These are phyloP conservation scores for Pseudomyrmex pallidus DNA, from an alignment of 1,140 invertebrate genomes.

Conservation along the genomic window DNA sequence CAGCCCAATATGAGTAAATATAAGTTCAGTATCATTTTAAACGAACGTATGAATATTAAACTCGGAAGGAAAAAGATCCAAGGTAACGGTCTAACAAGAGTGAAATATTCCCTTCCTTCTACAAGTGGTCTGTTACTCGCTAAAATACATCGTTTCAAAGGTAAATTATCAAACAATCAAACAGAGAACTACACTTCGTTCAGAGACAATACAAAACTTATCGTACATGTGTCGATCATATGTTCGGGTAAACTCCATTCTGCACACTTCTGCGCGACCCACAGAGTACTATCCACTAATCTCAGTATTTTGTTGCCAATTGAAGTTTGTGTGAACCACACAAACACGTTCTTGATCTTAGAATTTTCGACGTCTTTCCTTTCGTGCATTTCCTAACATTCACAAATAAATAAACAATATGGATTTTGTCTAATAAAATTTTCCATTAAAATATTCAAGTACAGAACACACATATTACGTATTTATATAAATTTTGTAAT, in stretches of 20 bases:
- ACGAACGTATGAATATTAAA: conserved; percentile 83
- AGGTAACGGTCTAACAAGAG: conserved; percentile 85
- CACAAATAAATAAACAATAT: not conserved
- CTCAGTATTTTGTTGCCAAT: conserved; percentile 84
- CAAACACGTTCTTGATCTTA: conserved; percentile 26
- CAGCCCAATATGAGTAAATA: conserved; percentile 83
- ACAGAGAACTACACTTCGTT: too few relatives aligned
- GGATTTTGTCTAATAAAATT: not conserved
- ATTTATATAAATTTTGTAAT: too few relatives aligned
- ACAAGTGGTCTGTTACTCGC: conserved; percentile 51
- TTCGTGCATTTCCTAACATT: conserved; percentile 29
- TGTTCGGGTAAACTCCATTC: conserved; percentile 86
- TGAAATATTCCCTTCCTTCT: conserved; percentile 71
- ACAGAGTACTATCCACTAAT: conserved; percentile 84
- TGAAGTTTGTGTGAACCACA: conserved; percentile 67
- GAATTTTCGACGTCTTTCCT: not conserved
- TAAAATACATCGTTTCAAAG: too few relatives aligned
- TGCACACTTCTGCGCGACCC: conserved; percentile 86
- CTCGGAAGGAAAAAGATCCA: conserved; percentile 87
- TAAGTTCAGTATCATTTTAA: conserved; percentile 83
- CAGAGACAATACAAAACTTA: too few relatives aligned
- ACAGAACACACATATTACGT: not conserved
- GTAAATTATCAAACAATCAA: too few relatives aligned
- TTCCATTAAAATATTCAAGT: not conserved
- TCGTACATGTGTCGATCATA: conserved; percentile 55